phyloP scores from a whole-genome alignment of 2,797 vertebrate genomes.

The Etheostoma perlongum region DNA sequence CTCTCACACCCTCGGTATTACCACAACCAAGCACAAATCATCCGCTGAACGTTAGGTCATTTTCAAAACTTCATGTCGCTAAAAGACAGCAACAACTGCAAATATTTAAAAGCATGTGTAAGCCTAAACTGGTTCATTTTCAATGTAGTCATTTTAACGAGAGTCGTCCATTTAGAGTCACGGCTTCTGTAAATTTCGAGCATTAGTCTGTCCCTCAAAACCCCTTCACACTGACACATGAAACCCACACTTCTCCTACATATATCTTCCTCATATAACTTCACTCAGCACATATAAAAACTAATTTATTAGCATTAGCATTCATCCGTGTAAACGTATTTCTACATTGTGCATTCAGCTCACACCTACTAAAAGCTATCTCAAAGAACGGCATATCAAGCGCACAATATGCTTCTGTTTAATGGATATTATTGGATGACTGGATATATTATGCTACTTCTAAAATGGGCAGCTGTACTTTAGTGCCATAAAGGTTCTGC shows the following conservation, averaged over 20 bases:
- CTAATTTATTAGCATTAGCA: slow-evolving; percentile 7
- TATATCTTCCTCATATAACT: slow-evolving; percentile 5
- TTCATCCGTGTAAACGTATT: neutral
- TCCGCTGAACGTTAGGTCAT: neutral
- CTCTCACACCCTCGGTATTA: neutral
- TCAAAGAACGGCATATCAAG: neutral
- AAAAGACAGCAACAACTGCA: neutral
- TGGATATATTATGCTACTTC: neutral
- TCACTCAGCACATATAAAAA: neutral
- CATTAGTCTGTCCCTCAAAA: neutral
- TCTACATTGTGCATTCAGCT: neutral
- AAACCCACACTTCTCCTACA: neutral
- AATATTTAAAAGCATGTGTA: neutral
- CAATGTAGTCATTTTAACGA: neutral
- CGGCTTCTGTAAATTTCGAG: neutral
- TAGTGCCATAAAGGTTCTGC: neutral
- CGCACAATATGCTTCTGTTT: neutral
- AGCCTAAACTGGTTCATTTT: neutral
- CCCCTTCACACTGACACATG: slow-evolving; percentile 3
- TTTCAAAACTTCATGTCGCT: neutral
- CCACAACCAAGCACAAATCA: neutral
- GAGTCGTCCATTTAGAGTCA: neutral
- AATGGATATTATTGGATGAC: slow-evolving; percentile 10
- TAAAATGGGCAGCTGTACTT: neutral
- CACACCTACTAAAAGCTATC: slow-evolving; percentile 8